Evolutionary conservation across 2,888 invertebrate species (phyloP).

Genomic region (Nomada hirtipes): DNA sequence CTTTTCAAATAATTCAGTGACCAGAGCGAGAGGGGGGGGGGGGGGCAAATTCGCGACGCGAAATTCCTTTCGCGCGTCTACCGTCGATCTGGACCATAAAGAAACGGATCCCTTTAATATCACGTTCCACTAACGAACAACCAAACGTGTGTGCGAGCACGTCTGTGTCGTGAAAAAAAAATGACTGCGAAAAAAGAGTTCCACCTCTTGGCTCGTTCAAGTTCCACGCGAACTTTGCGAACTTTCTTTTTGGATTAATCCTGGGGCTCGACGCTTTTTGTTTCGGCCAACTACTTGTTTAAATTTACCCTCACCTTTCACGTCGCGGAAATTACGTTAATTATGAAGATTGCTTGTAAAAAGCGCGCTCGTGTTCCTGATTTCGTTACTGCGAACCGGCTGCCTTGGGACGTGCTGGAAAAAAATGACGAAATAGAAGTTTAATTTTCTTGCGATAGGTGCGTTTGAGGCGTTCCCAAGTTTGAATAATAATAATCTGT

Average conservation of each 20-base stretch:
- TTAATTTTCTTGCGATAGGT: neutral
- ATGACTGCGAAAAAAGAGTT: neutral
- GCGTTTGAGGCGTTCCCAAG: neutral
- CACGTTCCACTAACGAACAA: conserved; percentile 4
- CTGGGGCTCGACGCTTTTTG: conserved; percentile 4
- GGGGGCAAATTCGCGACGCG: neutral
- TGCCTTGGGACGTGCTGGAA: neutral
- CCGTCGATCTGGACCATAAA: conserved; percentile 15
- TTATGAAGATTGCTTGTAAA: conserved; percentile 36
- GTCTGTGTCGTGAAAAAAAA: neutral
- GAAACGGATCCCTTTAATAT: conserved; percentile 11
- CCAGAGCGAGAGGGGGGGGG: neutral
- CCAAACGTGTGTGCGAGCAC: neutral
- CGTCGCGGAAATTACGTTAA: conserved; percentile 42
- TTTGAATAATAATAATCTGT: neutral
- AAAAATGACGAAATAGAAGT: neutral
- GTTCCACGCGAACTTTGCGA: conserved; percentile 11
- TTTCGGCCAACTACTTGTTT: conserved; percentile 36
- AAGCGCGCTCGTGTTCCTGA: neutral
- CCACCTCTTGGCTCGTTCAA: neutral
- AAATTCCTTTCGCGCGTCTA: neutral
- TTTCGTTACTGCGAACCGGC: conserved; percentile 13
- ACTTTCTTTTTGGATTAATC: conserved; percentile 20
- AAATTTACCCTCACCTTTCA: conserved; percentile 34
- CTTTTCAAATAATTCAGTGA: conserved; percentile 26